Conservation (phyloP, 2,888 invertebrate species). For the Cephus pulcher region DNA sequence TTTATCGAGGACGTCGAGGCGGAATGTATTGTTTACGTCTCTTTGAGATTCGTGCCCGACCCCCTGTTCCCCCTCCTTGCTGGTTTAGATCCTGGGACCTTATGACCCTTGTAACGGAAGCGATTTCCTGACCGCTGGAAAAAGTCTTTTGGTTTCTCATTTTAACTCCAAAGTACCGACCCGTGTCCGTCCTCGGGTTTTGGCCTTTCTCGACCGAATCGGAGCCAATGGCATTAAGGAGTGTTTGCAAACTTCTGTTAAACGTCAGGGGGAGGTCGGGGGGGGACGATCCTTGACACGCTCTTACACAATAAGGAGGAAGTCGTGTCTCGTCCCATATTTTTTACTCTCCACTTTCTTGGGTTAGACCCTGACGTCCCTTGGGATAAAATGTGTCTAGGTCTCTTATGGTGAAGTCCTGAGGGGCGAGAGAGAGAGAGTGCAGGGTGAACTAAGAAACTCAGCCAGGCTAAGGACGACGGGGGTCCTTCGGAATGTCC, state of each 20-base stretch:
- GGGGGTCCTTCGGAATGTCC: not conserved
- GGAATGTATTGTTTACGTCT: not conserved
- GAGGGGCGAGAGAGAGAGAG: too few relatives aligned
- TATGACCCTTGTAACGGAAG: not conserved
- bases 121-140: not conserved
- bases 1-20: not conserved
- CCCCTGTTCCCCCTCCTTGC: not conserved
- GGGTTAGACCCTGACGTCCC: not conserved
- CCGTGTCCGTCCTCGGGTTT: not conserved
- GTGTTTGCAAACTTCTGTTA: conserved; percentile 47
- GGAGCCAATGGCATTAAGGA: not conserved
- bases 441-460: not conserved
- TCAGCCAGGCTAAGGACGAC: not conserved
- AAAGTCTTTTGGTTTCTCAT: not conserved
- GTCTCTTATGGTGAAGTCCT: not conserved
- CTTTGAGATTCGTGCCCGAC: not conserved
- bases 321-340: conserved; percentile 21
- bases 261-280: conserved; percentile 3
- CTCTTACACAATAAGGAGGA: conserved; percentile 40
- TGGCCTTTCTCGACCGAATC: not conserved
- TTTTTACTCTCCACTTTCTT: not conserved
- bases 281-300: not conserved
- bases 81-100: not conserved
- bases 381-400: not conserved
- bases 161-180: not conserved